Percentiles rank a stretch among this genome's conserved stretches.
phyloP scores from a whole-genome alignment of 2,113 vertebrate species.

The Eubucco bourcierii region DNA sequence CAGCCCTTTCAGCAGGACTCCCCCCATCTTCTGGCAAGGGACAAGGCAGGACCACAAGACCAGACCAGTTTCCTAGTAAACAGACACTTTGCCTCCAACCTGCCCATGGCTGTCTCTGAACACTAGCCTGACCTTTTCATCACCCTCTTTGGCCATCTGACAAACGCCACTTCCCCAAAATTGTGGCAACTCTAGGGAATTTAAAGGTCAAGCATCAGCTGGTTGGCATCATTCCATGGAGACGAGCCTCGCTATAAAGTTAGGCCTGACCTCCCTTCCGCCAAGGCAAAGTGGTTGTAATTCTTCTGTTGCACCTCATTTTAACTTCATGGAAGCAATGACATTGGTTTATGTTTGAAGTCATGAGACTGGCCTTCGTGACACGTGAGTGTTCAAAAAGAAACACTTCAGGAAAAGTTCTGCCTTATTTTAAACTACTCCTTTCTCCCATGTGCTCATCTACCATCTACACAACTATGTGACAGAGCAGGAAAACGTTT shows the following conservation, averaged over 20 bases:
- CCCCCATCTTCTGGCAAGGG: background rate
- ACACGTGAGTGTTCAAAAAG: background rate
- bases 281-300: background rate
- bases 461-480: background rate
- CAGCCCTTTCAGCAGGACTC: background rate
- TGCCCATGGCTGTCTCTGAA: background rate
- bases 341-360: conserved; percentile 21
- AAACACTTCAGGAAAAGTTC: conserved; percentile 38
- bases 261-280: conserved; percentile 40
- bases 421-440: conserved; percentile 19
- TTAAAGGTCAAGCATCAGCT: conserved; percentile 73
- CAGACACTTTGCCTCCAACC: background rate
- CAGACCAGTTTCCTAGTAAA: background rate
- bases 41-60: background rate
- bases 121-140: background rate
- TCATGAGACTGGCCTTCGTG: background rate
- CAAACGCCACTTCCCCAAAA: conserved; percentile 61
- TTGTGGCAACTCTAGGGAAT: conserved; percentile 38
- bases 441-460: conserved; percentile 27
- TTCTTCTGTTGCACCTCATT: conserved; percentile 10
- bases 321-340: conserved; percentile 19
- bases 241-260: background rate
- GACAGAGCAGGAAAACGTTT: background rate
- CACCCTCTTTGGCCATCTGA: conserved; percentile 30
- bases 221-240: conserved; percentile 27